Evolutionary conservation across 2,113 vertebrate genomes (phyloP).

Genomic region (Thryonomys swinderianus): DNA sequence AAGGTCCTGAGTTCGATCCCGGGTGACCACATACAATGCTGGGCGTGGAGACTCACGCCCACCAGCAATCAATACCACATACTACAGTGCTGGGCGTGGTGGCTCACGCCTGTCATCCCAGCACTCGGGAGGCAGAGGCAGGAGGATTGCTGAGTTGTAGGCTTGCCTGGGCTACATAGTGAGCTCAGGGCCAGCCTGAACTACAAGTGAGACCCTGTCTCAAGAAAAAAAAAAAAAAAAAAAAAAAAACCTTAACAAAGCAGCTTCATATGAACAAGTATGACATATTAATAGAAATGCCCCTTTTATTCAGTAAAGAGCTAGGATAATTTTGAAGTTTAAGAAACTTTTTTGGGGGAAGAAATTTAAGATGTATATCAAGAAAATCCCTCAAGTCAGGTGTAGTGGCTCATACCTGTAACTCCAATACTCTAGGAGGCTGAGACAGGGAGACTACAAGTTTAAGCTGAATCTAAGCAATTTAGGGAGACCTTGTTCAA

Average conservation of each 20-base stretch:
- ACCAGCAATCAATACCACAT: too few species aligned
- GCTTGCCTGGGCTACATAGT: too few species aligned
- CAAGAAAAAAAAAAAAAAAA: neutral
- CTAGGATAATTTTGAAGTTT: conserved; percentile 15
- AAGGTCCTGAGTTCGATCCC: too few species aligned
- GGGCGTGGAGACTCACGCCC: too few species aligned
- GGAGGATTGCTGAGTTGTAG: too few species aligned
- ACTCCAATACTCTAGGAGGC: neutral
- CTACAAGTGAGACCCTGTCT: too few species aligned
- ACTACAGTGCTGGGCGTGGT: too few species aligned
- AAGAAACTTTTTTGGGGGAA: neutral
- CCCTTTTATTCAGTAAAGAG: conserved; percentile 26
- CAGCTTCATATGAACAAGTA: neutral
- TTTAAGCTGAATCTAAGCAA: neutral
- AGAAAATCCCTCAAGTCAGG: neutral
- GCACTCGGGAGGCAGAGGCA: too few species aligned
- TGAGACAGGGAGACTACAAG: neutral
- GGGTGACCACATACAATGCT: too few species aligned
- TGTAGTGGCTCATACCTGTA: neutral
- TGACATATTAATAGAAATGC: neutral
- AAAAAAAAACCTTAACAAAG: neutral
- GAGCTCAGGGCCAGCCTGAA: too few species aligned
- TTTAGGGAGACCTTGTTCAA: neutral
- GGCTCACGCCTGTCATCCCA: too few species aligned
- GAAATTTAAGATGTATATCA: neutral